Evolutionary conservation across 2,113 vertebrate species (phyloP).

Genomic region (Reinhardtius hippoglossoides): DNA sequence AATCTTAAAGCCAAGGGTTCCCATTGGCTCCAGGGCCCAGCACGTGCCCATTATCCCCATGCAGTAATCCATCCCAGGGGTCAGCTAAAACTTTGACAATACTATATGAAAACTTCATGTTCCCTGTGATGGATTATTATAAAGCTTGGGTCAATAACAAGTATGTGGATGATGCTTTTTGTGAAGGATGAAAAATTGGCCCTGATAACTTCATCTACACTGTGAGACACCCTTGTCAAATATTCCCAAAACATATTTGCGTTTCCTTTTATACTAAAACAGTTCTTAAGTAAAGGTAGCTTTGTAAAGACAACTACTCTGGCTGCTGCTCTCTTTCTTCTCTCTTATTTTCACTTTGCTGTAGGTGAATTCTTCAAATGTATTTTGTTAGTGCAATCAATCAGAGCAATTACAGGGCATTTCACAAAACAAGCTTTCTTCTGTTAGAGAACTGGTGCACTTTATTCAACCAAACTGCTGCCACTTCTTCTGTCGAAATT

Average conservation of each 20-base stretch:
- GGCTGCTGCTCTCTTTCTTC: background rate
- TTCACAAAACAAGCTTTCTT: slow-evolving; percentile 3
- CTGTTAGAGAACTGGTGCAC: background rate
- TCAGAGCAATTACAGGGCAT: background rate
- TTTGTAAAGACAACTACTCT: background rate
- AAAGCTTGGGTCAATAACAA: background rate
- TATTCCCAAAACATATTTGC: too few species aligned
- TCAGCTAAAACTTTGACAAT: background rate
- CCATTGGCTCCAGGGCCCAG: too few species aligned
- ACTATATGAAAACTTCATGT: slow-evolving; percentile 7
- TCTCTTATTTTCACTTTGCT: background rate
- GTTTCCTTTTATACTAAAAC: background rate
- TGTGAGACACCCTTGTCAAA: background rate
- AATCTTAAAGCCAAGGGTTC: too few species aligned
- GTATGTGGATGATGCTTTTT: too few species aligned
- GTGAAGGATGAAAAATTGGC: background rate
- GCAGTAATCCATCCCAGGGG: background rate
- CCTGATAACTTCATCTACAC: background rate
- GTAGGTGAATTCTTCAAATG: background rate
- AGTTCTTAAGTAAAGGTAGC: background rate
- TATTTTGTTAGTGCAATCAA: background rate
- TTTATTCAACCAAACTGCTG: slow-evolving; percentile 3
- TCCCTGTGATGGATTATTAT: background rate
- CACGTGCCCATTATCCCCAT: too few species aligned
- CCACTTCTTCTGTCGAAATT: slow-evolving; percentile 5